A percentile compares a stretch with the other conserved stretches of the same genome.
phyloP scores from a whole-genome alignment of 2,797 vertebrate species.

The Characodon lateralis region DNA sequence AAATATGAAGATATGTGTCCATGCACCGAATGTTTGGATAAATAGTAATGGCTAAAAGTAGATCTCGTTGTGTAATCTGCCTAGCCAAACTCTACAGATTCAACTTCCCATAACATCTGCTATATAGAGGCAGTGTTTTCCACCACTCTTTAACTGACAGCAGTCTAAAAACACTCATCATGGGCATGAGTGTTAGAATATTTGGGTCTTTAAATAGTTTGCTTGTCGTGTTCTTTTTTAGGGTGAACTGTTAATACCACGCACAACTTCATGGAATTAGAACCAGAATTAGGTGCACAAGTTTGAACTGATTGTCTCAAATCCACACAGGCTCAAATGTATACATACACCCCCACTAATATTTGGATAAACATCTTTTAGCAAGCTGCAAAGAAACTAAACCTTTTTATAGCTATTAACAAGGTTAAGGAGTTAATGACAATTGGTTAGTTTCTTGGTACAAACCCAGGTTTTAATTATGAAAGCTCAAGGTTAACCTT shows the following conservation, averaged over 20 bases:
- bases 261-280: background rate
- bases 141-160: background rate
- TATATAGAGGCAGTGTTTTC: background rate
- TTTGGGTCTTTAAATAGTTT: background rate
- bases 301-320: background rate
- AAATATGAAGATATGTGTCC: too few species aligned
- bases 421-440: background rate
- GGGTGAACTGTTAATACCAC: background rate
- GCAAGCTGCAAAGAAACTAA: background rate
- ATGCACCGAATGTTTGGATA: background rate
- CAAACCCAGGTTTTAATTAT: too few species aligned
- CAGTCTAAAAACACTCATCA: background rate
- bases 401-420: background rate
- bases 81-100: background rate
- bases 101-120: background rate
- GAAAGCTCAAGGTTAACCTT: background rate
- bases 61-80: background rate
- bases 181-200: background rate
- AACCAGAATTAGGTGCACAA: background rate
- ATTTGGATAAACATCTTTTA: background rate
- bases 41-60: background rate
- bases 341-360: background rate
- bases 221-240: background rate
- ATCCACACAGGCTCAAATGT: background rate
- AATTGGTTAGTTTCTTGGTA: too few species aligned